Conservation (phyloP, 2,797 vertebrate species). For the Hemibagrus guttatus region DNA sequence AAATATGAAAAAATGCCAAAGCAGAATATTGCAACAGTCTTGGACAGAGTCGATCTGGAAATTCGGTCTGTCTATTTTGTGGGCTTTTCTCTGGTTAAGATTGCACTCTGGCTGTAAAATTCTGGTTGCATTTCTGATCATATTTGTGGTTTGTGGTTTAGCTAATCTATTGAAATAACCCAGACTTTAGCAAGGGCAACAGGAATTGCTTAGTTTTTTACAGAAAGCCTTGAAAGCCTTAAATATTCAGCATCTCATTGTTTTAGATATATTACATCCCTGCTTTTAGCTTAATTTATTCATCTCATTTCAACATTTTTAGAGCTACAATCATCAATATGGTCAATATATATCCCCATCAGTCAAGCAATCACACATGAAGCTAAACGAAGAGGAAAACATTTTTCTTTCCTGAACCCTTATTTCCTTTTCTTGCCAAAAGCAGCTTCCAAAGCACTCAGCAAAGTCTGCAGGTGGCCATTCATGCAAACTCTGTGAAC, state of each 20-base stretch:
- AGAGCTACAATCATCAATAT: constrained; percentile 1
- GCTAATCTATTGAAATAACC: not conserved
- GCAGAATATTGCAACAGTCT: not conserved
- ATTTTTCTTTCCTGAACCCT: constrained; percentile 8
- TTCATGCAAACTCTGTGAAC: constrained; percentile 61
- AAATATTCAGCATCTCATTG: not conserved
- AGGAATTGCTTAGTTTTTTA: not conserved
- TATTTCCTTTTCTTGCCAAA: constrained; percentile 10
- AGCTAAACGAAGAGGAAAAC: constrained; percentile 12
- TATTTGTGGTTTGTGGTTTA: not conserved
- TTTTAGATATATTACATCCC: not conserved
- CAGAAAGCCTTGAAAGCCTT: not conserved
- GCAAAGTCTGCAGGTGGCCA: constrained; percentile 49
- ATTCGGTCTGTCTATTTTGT: not conserved
- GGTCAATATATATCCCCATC: not conserved
- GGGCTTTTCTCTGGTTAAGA: not conserved
- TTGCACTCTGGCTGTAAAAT: not conserved
- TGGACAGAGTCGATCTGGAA: not conserved
- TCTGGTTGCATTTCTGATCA: not conserved
- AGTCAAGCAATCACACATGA: not conserved
- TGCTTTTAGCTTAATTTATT: constrained; percentile 1
- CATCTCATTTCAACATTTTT: not conserved
- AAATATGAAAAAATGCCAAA: not conserved
- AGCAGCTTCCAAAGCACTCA: constrained; percentile 44
- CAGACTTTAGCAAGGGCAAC: not conserved